Percentiles rank a stretch among this genome's conserved stretches.
These are phyloP conservation scores for Nautilus pompilius DNA, from an alignment of 1,140 invertebrate genomes.

Conservation along the genomic window DNA sequence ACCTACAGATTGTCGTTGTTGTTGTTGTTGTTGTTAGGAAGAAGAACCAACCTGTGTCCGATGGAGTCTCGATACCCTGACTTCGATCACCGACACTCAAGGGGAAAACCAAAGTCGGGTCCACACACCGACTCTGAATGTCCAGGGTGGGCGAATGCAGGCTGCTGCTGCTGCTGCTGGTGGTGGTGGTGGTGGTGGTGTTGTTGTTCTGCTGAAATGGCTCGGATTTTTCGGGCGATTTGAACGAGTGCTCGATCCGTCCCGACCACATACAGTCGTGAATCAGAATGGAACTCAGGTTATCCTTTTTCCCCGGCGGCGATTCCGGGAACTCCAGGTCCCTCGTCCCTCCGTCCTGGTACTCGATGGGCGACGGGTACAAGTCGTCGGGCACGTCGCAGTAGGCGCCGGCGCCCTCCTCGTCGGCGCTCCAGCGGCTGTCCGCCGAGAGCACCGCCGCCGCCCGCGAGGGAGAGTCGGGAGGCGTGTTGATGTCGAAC, in stretches of 20 bases:
- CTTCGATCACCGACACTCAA: slow-evolving; percentile 59
- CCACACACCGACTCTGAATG: slow-evolving; percentile 29
- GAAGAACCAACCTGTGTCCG: slow-evolving; percentile 75
- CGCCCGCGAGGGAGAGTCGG: slow-evolving; percentile 40
- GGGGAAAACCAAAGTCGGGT: slow-evolving; percentile 43
- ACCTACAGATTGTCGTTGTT: neutral
- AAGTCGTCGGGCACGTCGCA: slow-evolving; percentile 11
- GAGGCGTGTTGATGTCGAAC: slow-evolving; percentile 51
- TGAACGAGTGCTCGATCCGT: too few relatives aligned
- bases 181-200: neutral
- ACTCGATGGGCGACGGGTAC: slow-evolving; percentile 9
- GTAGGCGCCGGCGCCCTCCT: slow-evolving; percentile 17
- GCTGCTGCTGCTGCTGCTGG: slow-evolving; percentile 5
- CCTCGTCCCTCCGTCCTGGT: too few relatives aligned
- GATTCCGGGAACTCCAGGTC: slow-evolving; percentile 24
- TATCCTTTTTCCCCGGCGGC: slow-evolving; percentile 15
- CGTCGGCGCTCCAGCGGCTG: slow-evolving; percentile 17
- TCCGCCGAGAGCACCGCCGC: slow-evolving; percentile 19
- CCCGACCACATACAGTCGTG: slow-evolving; percentile 72
- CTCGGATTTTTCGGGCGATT: slow-evolving; percentile 16
- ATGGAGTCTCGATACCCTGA: slow-evolving; percentile 75
- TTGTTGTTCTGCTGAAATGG: slow-evolving; percentile 3
- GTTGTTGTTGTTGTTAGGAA: neutral
- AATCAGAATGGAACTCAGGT: slow-evolving; percentile 37
- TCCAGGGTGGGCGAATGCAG: slow-evolving; percentile 9